phyloP scores from a whole-genome alignment of 2,888 invertebrate species.

The Lottia gigantea region DNA sequence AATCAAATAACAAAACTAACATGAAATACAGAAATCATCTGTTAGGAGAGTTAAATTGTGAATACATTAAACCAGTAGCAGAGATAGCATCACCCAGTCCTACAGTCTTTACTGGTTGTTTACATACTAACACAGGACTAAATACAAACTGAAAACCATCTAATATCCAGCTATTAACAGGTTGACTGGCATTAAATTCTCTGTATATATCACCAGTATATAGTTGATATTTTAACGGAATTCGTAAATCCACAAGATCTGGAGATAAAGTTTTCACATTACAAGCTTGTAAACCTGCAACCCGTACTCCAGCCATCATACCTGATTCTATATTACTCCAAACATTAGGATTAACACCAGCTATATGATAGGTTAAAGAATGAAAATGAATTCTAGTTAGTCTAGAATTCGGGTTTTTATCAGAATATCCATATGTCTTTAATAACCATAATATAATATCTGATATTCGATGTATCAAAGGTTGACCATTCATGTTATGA shows the following conservation, averaged over 20 bases:
- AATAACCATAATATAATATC: slow-evolving; percentile 70
- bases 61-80: slow-evolving; percentile 69
- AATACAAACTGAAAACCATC: slow-evolving; percentile 68
- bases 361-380: slow-evolving; percentile 70
- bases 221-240: slow-evolving; percentile 63
- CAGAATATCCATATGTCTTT: slow-evolving; percentile 64
- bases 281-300: slow-evolving; percentile 69
- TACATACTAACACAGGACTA: slow-evolving; percentile 70
- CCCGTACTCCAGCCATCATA: slow-evolving; percentile 69
- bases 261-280: slow-evolving; percentile 50
- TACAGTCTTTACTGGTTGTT: slow-evolving; percentile 68
- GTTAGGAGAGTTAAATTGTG: slow-evolving; percentile 43
- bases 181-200: slow-evolving; percentile 54
- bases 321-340: slow-evolving; percentile 69
- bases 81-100: slow-evolving; percentile 71
- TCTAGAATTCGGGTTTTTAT: slow-evolving; percentile 55
- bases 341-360: slow-evolving; percentile 60
- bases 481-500: slow-evolving; percentile 49
- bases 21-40: neutral
- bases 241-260: slow-evolving; percentile 64
- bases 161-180: slow-evolving; percentile 67
- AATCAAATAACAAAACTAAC: neutral
- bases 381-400: slow-evolving; percentile 70
- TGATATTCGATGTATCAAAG: slow-evolving; percentile 68
- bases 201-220: slow-evolving; percentile 45